These are phyloP conservation scores for Halocynthia aurantium DNA, from an alignment of 23 tunicate genomes.

Conservation along the genomic window DNA sequence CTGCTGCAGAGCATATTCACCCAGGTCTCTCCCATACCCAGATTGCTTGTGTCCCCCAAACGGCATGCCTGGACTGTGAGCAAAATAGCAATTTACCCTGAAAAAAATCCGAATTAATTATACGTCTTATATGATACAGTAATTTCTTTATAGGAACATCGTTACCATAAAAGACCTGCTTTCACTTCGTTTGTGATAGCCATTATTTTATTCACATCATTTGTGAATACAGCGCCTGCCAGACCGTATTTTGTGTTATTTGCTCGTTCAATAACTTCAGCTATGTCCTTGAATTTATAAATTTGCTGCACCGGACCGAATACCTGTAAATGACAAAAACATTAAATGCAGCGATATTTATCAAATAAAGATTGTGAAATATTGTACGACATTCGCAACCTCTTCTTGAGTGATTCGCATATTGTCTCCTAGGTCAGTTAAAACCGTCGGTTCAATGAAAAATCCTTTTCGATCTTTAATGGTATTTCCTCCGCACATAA, in stretches of 20 bases:
- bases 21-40: slow-evolving; percentile 53
- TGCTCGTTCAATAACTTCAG: slow-evolving; percentile 60
- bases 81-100: slow-evolving; percentile 34
- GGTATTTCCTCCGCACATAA: slow-evolving; percentile 89
- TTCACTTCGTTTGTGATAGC: slow-evolving; percentile 29
- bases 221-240: slow-evolving; percentile 63
- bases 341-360: no score
- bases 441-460: slow-evolving; percentile 93
- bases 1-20: slow-evolving; percentile 50
- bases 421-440: slow-evolving; percentile 76
- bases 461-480: slow-evolving; percentile 61
- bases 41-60: slow-evolving; percentile 56
- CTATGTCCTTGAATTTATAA: slow-evolving; percentile 45
- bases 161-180: slow-evolving; percentile 77
- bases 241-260: slow-evolving; percentile 55
- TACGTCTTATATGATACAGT: no score
- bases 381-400: no score
- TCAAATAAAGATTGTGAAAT: no score
- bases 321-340: slow-evolving; percentile 33
- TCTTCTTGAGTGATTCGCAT: slow-evolving; percentile 98
- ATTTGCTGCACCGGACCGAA: slow-evolving; percentile 78
- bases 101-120: no score
- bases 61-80: slow-evolving; percentile 8
- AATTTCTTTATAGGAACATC: no score
- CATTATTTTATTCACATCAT: slow-evolving; percentile 56